Base-by-base conservation (phyloP, 1,140 invertebrate genomes). In the Nymphalis io region DNA sequence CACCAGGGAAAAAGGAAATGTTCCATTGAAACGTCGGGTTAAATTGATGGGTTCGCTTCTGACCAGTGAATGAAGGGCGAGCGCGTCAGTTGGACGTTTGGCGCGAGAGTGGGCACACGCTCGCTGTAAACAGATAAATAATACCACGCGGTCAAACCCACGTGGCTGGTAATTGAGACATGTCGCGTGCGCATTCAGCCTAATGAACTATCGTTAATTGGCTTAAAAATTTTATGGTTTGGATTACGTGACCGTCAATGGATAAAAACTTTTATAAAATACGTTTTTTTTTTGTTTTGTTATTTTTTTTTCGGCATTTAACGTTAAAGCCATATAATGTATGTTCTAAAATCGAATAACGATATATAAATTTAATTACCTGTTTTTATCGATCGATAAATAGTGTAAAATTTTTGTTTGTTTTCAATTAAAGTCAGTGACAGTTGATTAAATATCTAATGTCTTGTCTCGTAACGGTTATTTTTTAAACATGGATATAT, bases 1-100 rank as follows among this genome's bases (percentile, higher is more conserved):
- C 81, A 79, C 83, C 64, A 80, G 81, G 83, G 80, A 81, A 84
- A 87, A 85, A 81, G 81, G 79, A 81, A 78, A 84, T 77, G 80
- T 85, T 87, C 86, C 86, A 87, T 87, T 90, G 84, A 85, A 87
- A 87, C 85, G 88, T 90, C 88, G 86, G 74, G 76, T 78, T 59
- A 82, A 88, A 90, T 90, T 88, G 86, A 88, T 88, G 86, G 82
- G 82, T 81, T 78, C 75, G 78, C 80, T 76, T 82, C 82, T 88
- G 87, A 83, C 85, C 86, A 87, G 78, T 84, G 85, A 83, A 83
- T 84, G 83, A 82, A 80, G 80, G 82, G 85, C 77, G 81, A 79
- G 69, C 80, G 82, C 85, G 85, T 86, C 87, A 89, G 87, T 89
- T 80, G 80, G 72, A 82, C 84, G 82, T 81, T 80, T 85, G 87